phyloP scores from a whole-genome alignment of 1,140 invertebrate species.

The Megalopta genalis region DNA sequence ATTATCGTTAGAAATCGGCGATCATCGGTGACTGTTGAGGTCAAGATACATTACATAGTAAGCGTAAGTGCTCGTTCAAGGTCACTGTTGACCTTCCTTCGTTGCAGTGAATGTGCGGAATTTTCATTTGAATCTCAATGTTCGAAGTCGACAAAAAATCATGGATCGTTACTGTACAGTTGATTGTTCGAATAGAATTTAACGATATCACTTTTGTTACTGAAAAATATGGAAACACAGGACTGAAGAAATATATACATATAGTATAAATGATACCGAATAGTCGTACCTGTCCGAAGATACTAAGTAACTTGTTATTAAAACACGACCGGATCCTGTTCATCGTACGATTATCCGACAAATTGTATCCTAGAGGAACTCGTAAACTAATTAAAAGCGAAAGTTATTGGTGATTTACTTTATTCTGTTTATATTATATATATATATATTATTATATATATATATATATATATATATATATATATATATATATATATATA shows the following conservation, averaged over 20 bases:
- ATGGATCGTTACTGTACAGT: not conserved
- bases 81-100: too few species aligned
- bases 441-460: constrained; percentile 18
- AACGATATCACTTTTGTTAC: constrained; percentile 16
- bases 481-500: not conserved
- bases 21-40: too few species aligned
- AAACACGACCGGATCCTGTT: not conserved
- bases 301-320: constrained; percentile 5
- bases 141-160: not conserved
- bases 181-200: not conserved
- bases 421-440: constrained; percentile 44
- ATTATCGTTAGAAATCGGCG: too few species aligned
- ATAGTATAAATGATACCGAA: not conserved
- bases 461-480: constrained; percentile 13
- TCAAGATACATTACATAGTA: too few species aligned
- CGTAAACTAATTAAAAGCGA: not conserved
- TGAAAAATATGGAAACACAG: constrained; percentile 12
- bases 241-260: constrained; percentile 8
- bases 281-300: constrained; percentile 8
- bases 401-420: constrained; percentile 28
- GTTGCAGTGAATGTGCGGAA: too few species aligned
- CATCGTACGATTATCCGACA: constrained; percentile 9
- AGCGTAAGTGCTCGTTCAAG: too few species aligned
- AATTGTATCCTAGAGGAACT: constrained; percentile 8
- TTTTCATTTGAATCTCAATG: too few species aligned